Conservation (phyloP, 92 coral and sea anemone genomes). For the Zoanthus solanderi region DNA sequence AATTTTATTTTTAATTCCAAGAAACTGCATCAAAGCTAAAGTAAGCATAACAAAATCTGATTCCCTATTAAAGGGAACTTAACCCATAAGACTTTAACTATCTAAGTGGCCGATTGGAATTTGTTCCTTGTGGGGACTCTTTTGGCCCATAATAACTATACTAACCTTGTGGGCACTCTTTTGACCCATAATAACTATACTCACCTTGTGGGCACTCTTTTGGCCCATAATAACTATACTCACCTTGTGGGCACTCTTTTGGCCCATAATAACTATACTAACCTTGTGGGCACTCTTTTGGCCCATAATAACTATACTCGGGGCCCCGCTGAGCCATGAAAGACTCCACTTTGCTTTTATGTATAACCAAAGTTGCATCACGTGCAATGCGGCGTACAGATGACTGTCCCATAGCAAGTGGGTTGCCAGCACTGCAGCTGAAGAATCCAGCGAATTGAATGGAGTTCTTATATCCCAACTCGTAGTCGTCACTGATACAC, state of each 20-base stretch:
- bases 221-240: background rate
- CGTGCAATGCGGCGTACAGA: slow-evolving; percentile 3
- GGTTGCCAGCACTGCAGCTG: slow-evolving; percentile 89
- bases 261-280: background rate
- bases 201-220: no score
- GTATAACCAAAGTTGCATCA: background rate
- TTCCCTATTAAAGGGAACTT: no score
- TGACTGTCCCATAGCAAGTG: slow-evolving; percentile 68
- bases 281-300: slow-evolving; percentile 70
- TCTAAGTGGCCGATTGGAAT: no score
- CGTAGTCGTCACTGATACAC: slow-evolving; percentile 89
- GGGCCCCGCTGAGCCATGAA: slow-evolving; percentile 44
- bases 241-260: background rate
- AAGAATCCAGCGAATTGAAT: slow-evolving; percentile 84
- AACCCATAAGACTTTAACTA: no score
- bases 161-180: no score
- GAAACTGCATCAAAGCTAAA: no score
- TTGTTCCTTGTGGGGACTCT: no score
- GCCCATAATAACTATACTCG: slow-evolving; percentile 50
- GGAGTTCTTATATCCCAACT: slow-evolving; percentile 75
- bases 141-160: no score
- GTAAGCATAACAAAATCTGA: no score
- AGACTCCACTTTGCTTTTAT: slow-evolving; percentile 42
- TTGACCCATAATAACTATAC: no score
- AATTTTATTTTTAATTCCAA: no score